phyloP scores from a whole-genome alignment of 1,140 invertebrate genomes.

The Hetaerina americana region DNA sequence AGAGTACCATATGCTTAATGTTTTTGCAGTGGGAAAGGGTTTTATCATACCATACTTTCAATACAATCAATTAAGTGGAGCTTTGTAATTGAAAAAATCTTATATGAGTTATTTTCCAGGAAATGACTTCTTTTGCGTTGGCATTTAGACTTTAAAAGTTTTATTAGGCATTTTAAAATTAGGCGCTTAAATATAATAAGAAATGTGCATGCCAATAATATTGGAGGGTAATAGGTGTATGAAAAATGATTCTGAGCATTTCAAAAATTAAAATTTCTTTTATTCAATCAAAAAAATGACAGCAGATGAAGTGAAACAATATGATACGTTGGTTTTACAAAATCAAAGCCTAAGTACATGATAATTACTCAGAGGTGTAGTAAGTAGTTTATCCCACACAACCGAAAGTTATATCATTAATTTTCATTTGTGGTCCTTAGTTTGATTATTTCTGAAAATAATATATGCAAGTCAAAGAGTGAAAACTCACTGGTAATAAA shows the following conservation, averaged over 20 bases:
- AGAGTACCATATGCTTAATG: too few species aligned
- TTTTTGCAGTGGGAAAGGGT: too few species aligned
- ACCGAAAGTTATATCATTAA: neutral
- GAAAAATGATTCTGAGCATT: neutral
- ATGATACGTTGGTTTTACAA: neutral
- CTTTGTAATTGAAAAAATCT: too few species aligned
- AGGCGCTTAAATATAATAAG: too few species aligned
- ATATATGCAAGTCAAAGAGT: neutral
- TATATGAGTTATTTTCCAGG: too few species aligned
- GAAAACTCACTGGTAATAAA: neutral
- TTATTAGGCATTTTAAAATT: too few species aligned
- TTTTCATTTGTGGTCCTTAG: neutral
- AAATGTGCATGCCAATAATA: too few species aligned
- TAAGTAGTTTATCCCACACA: neutral
- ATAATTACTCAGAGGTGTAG: neutral
- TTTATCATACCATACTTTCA: too few species aligned
- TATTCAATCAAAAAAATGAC: neutral
- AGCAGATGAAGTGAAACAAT: neutral
- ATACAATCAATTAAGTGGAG: too few species aligned
- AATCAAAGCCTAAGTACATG: neutral
- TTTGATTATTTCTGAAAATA: neutral
- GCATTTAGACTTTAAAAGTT: too few species aligned
- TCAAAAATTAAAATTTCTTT: constrained; percentile 1
- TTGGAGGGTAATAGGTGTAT: neutral
- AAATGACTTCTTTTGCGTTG: too few species aligned